Conservation (phyloP, 2,113 vertebrate species). For the Hippocampus comes region DNA sequence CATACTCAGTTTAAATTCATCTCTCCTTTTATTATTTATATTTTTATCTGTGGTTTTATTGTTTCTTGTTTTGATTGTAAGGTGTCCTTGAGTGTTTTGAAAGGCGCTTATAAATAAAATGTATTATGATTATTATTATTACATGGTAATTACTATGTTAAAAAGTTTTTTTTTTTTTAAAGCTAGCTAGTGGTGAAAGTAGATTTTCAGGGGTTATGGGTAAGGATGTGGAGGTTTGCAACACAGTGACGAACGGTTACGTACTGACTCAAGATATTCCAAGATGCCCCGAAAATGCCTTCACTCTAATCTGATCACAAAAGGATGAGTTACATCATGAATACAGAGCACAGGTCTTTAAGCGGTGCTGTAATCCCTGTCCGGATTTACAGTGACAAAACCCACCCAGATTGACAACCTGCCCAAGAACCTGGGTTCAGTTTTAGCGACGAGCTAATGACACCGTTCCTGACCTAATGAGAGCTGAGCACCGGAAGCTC, state of each 20-base stretch:
- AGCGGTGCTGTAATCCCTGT: slow-evolving; percentile 56
- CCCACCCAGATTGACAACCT: slow-evolving; percentile 25
- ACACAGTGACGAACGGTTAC: not conserved
- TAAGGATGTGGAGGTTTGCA: not conserved
- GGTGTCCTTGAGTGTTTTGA: no score
- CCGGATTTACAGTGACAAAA: slow-evolving; percentile 53
- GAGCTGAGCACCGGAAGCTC: not conserved
- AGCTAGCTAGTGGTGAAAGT: not conserved
- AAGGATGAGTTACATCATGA: slow-evolving; percentile 63
- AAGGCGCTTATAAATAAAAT: no score
- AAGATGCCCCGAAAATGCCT: slow-evolving; percentile 36
- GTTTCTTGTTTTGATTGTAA: no score
- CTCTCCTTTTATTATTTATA: no score
- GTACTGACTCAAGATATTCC: slow-evolving; percentile 2
- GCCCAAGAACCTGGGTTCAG: slow-evolving; percentile 6
- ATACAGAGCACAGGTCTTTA: slow-evolving; percentile 38
- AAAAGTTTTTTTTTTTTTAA: no score
- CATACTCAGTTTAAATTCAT: no score
- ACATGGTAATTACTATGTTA: no score
- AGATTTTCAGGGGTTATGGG: not conserved
- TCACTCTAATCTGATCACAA: slow-evolving; percentile 34
- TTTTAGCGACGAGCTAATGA: slow-evolving; percentile 5
- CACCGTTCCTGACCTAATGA: not conserved
- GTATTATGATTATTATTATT: no score
- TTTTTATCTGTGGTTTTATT: no score